Conservation (phyloP, 2,797 vertebrate genomes). For the Danio tinwini region DNA sequence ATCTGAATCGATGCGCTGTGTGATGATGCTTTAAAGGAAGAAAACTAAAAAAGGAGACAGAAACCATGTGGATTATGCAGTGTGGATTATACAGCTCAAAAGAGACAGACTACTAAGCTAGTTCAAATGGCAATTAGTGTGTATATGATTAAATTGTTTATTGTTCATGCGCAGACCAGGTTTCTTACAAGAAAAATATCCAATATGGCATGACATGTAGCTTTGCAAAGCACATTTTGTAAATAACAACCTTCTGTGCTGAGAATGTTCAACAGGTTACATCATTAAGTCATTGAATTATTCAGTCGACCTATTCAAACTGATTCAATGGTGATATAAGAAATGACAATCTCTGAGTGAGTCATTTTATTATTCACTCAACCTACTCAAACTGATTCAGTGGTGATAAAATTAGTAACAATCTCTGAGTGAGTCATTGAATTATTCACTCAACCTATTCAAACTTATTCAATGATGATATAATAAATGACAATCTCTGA, state of each 20-base stretch:
- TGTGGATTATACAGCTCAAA: background rate
- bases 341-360: no score
- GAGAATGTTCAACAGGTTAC: background rate
- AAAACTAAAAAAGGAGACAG: background rate
- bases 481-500: no score
- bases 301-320: no score
- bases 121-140: background rate
- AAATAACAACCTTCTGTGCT: constrained; percentile 39
- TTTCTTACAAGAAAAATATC: background rate
- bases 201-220: constrained; percentile 33
- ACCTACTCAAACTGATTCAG: no score
- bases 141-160: background rate
- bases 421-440: no score
- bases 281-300: no score
- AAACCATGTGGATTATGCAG: background rate
- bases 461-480: no score
- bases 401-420: no score
- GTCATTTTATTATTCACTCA: no score
- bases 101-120: background rate
- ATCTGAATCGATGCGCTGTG: background rate
- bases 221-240: background rate
- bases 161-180: constrained; percentile 13
- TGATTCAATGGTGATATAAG: no score
- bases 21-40: background rate
- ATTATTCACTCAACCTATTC: no score